Percentiles rank a stretch among this genome's conserved stretches.
Conservation (phyloP, 2,888 invertebrate species). For the Pristionchus fissidentatus region DNA sequence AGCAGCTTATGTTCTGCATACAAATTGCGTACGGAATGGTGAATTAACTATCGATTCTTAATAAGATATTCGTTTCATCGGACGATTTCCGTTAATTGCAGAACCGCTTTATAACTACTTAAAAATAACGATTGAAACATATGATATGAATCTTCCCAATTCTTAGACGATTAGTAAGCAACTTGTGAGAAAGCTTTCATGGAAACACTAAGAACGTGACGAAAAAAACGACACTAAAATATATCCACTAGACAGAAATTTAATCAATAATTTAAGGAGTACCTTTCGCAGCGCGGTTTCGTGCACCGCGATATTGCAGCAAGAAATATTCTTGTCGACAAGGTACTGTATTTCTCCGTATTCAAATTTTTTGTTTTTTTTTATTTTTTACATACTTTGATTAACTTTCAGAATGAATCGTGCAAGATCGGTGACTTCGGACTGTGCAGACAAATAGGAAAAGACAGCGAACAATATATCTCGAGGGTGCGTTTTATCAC, state of each 20-base stretch:
- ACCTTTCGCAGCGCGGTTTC: conserved; percentile 73
- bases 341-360: conserved; percentile 53
- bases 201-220: no score
- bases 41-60: background rate
- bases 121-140: no score
- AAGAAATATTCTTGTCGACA: conserved; percentile 73
- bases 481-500: background rate
- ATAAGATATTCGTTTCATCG: background rate
- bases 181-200: no score
- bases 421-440: conserved; percentile 43
- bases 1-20: conserved; percentile 72
- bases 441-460: background rate
- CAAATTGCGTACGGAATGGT: conserved; percentile 62
- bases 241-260: background rate
- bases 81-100: no score
- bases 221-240: no score
- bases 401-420: conserved; percentile 8
- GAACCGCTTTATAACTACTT: no score
- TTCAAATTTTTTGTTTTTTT: no score
- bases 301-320: conserved; percentile 76
- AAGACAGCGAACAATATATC: conserved; percentile 4
- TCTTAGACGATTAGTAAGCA: no score
- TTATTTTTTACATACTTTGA: background rate
- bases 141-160: no score
- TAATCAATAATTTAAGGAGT: conserved; percentile 66